These are phyloP conservation scores for Bursaphelenchus mucronatus DNA, from an alignment of 1,140 invertebrate species.

Conservation along the genomic window DNA sequence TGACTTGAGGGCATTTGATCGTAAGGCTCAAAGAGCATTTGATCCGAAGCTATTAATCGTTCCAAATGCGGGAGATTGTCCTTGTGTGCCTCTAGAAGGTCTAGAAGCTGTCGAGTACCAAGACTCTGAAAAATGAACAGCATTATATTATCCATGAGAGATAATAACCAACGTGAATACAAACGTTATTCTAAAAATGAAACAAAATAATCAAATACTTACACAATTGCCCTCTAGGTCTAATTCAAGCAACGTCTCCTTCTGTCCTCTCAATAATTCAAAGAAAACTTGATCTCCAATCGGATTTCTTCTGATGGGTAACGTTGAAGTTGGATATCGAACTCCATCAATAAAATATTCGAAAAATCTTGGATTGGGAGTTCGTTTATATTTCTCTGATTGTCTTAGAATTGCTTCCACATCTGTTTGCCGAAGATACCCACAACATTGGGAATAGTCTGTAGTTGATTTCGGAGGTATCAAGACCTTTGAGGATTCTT, in stretches of 20 bases:
- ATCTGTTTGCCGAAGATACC: conserved; percentile 1
- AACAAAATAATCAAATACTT: neutral
- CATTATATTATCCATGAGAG: no score
- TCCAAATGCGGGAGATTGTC: conserved; percentile 3
- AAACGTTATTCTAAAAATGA: neutral
- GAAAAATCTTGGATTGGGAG: conserved; percentile 1
- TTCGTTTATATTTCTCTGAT: neutral
- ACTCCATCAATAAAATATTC: conserved; percentile 4
- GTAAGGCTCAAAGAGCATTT: conserved; percentile 12
- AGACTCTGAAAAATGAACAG: neutral
- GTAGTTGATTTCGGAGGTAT: no score
- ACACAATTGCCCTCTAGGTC: neutral
- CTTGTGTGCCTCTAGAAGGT: conserved; percentile 1
- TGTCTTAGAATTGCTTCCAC: conserved; percentile 11
- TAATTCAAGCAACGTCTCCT: conserved; percentile 2
- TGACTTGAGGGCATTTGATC: neutral
- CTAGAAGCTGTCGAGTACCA: conserved; percentile 5
- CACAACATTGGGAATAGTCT: no score
- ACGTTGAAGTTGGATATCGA: conserved; percentile 6
- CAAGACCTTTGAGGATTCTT: no score
- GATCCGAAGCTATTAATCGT: neutral
- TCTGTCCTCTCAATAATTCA: conserved; percentile 7
- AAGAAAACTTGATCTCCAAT: conserved; percentile 8
- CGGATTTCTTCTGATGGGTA: conserved; percentile 5
- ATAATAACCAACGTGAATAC: neutral